Evolutionary conservation across 2,113 vertebrate genomes (phyloP), one percentile per base, ranked within the genome.

Genomic region (Mesitornis unicolor): DNA sequence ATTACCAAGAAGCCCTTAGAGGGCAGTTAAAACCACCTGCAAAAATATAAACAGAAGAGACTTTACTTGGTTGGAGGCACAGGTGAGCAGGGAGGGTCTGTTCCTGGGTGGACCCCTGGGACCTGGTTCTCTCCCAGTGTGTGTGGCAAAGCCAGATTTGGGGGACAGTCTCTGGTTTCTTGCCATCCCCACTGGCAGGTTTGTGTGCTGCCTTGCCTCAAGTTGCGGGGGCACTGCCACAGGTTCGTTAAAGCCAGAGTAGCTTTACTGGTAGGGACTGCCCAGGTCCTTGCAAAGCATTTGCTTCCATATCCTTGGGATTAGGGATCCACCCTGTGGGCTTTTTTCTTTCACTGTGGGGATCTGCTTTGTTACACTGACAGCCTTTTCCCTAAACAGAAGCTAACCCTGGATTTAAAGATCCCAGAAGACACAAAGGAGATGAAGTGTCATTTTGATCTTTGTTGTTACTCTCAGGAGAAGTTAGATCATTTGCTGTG

Each of bases 81-180:
- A 29, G 21, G 14, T 73, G 54, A 73, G 36, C 45, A 51, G 40
- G 40, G 79, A 26, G 33, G 14, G 14, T 77, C 33, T 79, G 47
- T 68, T 71, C 22, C 48, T 20, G 5, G 3, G 11, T 19, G 21
- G 47, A 5, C n/a, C 42, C 26, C n/a, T 45, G 56, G 24, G 36
- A 13, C 43, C 4, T 1, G 2, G 6, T 35, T 59, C 60, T 71
- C 26, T 77, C 35, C 43, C 63, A 16, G 1, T 16, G 16, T 38
- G 53, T 0, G 0, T n/a, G 45, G 14, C 76, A 54, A n/a, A 57
- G n/a, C 28, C 16, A 38, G 68, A 17, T 12, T 65, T 51, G 29
- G 45, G 40, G 13, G 0, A 2, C 68, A 73, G 8, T 20, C 8
- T 36, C 67, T 64, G 48, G 3, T 74, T 81, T 48, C 42, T 53